These are phyloP conservation scores for Podarcis raffonei DNA, from an alignment of 2,113 vertebrate genomes.

Conservation along the genomic window DNA sequence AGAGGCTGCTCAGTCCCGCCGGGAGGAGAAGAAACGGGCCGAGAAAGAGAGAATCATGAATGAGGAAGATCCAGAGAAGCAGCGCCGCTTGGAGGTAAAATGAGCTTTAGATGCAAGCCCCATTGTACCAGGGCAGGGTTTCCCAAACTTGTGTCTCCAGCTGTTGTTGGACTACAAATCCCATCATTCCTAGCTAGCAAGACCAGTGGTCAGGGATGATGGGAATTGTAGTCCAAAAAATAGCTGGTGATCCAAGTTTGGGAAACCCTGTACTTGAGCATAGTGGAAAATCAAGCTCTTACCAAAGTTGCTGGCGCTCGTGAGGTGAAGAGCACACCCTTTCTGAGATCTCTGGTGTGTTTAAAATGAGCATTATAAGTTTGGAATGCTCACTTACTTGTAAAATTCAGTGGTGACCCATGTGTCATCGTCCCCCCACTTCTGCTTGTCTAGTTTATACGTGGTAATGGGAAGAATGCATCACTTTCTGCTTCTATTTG, in stretches of 20 bases:
- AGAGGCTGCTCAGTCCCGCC: constrained; percentile 93
- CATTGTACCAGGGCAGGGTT: not conserved
- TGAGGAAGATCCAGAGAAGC: constrained; percentile 96
- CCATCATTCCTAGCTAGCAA: too few species aligned
- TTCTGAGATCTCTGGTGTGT: not conserved
- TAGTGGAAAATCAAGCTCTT: not conserved
- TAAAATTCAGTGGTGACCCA: not conserved
- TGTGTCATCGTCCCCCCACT: not conserved
- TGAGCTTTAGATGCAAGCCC: accelerated
- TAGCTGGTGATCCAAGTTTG: too few species aligned
- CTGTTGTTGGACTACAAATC: too few species aligned
- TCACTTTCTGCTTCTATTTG: not conserved
- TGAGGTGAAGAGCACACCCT: not conserved
- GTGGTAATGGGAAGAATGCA: not conserved
- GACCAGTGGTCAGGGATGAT: too few species aligned
- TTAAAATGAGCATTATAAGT: not conserved
- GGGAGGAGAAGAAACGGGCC: constrained; percentile 95
- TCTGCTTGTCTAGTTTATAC: not conserved
- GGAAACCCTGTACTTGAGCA: not conserved
- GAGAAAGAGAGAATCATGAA: constrained; percentile 99
- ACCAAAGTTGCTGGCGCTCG: too few species aligned
- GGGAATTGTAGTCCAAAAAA: too few species aligned
- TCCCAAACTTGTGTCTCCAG: not conserved
- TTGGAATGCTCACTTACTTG: not conserved
- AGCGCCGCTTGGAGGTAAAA: constrained; percentile 92